phyloP scores from a whole-genome alignment of 2,113 vertebrate genomes.

The Hiodon tergisus region DNA sequence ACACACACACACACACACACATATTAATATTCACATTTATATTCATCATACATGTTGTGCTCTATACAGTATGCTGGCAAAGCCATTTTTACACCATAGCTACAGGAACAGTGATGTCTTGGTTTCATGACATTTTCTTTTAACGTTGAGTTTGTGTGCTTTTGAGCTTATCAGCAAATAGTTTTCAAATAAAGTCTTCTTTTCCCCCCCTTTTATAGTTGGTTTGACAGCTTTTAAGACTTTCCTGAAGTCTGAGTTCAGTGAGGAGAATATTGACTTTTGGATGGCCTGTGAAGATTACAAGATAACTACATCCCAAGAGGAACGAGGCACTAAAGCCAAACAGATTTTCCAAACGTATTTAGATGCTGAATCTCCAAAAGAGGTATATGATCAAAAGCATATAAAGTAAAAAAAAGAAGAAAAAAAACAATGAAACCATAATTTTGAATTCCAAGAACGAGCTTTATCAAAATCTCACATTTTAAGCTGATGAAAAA shows the following conservation, averaged over 20 bases:
- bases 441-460: not conserved
- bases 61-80: too few species aligned
- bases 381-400: conserved; percentile 64
- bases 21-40: too few species aligned
- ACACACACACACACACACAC: too few species aligned
- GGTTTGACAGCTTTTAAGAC: conserved; percentile 72
- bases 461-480: not conserved
- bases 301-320: conserved; percentile 58
- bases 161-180: not conserved
- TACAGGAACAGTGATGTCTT: too few species aligned
- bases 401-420: not conserved
- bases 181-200: not conserved
- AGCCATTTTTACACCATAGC: too few species aligned
- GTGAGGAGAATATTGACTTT: conserved; percentile 87
- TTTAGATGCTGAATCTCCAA: conserved; percentile 73
- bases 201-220: conserved; percentile 46
- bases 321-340: conserved; percentile 67
- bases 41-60: too few species aligned
- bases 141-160: too few species aligned
- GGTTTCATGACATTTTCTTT: too few species aligned
- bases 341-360: conserved; percentile 78
- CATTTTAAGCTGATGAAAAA: not conserved
- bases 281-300: conserved; percentile 84
- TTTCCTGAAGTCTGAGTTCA: conserved; percentile 84
- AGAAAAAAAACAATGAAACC: not conserved